Base-by-base conservation (phyloP, 92 coral and sea anemone species). In the Palythoa caribaeorum region DNA sequence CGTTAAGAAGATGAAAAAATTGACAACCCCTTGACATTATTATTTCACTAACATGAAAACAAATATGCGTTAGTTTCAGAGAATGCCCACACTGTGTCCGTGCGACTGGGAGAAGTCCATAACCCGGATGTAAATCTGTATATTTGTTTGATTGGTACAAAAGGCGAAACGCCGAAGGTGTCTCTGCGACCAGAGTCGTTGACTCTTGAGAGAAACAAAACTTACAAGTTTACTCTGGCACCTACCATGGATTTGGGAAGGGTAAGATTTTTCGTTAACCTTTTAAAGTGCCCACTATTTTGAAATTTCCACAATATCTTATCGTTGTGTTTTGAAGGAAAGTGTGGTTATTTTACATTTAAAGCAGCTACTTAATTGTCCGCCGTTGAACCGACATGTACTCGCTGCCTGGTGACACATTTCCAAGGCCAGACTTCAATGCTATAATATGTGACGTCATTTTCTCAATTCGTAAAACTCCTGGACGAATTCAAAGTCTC, bases 161-260 rank as follows among this genome's bases (percentile, higher is more conserved):
- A 91, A 89, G 98, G 98, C 86, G 98, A 95, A 85, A 95, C 98
- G 50, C 94, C 96, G 52, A 93, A 89, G 85, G 98, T 95, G 28
- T 94, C 93, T 36, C 87, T 95, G 71, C 87, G 93, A 76, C 98
- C 96, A 35, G 98, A 95, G 69, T 95, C 92, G 38, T 48, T 63
- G 57, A 92, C 91, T 47, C 86, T 95, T 36, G 91, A 89, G 87
- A 95, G 96, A 86, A 92, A 90, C 69, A 95, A 93, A 83, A 86
- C 94, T 4, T 95, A 91, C 79, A 94, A 93, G 88, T 95, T 95
- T 71, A 94, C 98, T 8, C 85, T 95, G 78, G 98, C 98, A 3
- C 77, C 94, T 76, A 93, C 92, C 85, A 94, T 95, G 77, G 98
- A 95, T 77, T 93, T 95, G 38, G 98, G 98, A 92, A 88, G 77